phyloP scores from a whole-genome alignment of 2,113 vertebrate species.

The Megaceryle torquata region DNA sequence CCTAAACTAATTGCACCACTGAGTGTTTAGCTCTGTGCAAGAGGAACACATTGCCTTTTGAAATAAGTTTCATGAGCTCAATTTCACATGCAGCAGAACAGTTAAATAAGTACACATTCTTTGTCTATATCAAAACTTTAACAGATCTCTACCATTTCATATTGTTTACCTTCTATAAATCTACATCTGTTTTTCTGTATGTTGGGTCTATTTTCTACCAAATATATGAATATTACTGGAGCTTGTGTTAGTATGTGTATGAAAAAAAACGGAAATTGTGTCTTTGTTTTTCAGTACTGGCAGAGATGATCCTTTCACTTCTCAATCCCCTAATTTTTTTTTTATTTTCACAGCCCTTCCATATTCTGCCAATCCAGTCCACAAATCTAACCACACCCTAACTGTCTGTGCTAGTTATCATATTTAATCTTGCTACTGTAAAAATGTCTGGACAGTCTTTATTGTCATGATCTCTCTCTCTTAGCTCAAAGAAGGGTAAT shows the following conservation, averaged over 20 bases:
- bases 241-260: not conserved
- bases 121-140: not conserved
- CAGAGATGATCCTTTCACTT: not conserved
- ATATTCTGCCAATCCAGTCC: not conserved
- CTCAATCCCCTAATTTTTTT: not conserved
- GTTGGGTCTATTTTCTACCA: not conserved
- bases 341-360: not conserved
- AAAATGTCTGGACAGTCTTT: not conserved
- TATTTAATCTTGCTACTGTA: not conserved
- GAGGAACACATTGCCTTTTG: not conserved
- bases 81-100: not conserved
- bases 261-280: not conserved
- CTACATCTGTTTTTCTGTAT: not conserved
- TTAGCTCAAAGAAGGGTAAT: not conserved
- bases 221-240: not conserved
- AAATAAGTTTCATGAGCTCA: not conserved
- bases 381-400: not conserved
- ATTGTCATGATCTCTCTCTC: not conserved
- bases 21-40: not conserved
- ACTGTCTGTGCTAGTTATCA: not conserved
- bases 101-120: not conserved
- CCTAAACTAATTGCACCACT: not conserved
- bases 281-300: not conserved
- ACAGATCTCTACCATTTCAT: not conserved
- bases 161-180: not conserved